These are phyloP conservation scores for Saccostrea echinata DNA, from an alignment of 1,140 invertebrate species.

Conservation along the genomic window DNA sequence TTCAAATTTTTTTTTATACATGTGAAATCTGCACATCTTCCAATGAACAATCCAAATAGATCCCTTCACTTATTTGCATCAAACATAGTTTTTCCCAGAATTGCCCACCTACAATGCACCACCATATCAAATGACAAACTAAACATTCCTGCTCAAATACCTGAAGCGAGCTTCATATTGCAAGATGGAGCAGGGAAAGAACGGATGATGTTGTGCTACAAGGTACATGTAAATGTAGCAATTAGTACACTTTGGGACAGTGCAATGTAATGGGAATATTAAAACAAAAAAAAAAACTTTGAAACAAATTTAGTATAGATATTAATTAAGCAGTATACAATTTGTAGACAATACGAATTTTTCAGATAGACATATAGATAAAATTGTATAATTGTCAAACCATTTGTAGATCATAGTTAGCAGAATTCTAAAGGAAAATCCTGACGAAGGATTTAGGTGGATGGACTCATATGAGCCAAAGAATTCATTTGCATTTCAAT, in stretches of 20 bases:
- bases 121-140: background rate
- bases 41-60: background rate
- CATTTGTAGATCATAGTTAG: slow-evolving; percentile 2
- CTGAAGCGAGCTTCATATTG: background rate
- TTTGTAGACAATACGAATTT: no score
- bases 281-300: no score
- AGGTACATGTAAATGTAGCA: background rate
- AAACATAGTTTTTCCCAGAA: slow-evolving; percentile 43
- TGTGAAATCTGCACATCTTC: background rate
- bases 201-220: background rate
- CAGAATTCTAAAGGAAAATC: background rate
- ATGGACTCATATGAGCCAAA: background rate
- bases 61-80: slow-evolving; percentile 50
- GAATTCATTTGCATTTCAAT: background rate
- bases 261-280: no score
- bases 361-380: no score
- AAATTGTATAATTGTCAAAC: no score
- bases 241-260: no score
- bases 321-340: no score
- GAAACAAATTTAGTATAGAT: no score
- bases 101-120: slow-evolving; percentile 3
- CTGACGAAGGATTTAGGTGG: slow-evolving; percentile 14
- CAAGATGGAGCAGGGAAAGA: background rate
- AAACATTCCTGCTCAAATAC: background rate
- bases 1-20: no score